Base-by-base conservation (phyloP, 2,888 invertebrate genomes). In the Lingula anatina region DNA sequence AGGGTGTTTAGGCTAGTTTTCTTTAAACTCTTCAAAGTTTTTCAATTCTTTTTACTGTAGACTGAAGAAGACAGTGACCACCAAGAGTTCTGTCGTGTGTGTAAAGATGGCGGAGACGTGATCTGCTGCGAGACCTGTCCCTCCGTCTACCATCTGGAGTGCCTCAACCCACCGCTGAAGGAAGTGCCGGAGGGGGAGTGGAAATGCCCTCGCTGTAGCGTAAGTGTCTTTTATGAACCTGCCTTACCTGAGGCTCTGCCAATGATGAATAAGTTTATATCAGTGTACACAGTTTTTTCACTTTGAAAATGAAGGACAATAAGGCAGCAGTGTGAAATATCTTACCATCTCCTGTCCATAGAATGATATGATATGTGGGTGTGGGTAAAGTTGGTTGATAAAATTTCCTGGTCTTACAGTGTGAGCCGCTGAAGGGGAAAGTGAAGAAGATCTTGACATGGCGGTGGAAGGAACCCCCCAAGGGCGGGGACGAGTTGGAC, bases 71-170 rank as follows among this genome's bases (percentile, higher is more conserved):
- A 73, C 35, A 70, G 72, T 56, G 73, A 75, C 27, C 95, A 96
- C 80, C 93, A 94, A 83, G 96, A 97, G 79, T 96, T 94, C 78
- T 97, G 96, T 73, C 73, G 92, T 55, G 86, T 92, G 47, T 97
- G 96, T 79, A 95, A 95, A 77, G 96, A 97, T 68, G 96, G 95
- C 0, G 96, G 96, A 15, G 96, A 96, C 78, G 79, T 97, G 55
- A 80, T 97, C 24, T 96, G 95, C 76, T 97, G 97, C 72, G 96
- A 97, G 79, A 90, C 89, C 1, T 97, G 97, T 71, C 93, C 95
- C 1, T 90, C 91, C 4, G 93, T 95, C 0, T 97, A 95, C 78
- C 97, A 97, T 78, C 90, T 91, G 1, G 91, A 91, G 80, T 97
- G 97, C 76, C 82, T 97, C 61, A 93, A 89, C 78, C 96, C 96